Base-by-base conservation (phyloP, 2,113 vertebrate species). In the Tetrax tetrax region DNA sequence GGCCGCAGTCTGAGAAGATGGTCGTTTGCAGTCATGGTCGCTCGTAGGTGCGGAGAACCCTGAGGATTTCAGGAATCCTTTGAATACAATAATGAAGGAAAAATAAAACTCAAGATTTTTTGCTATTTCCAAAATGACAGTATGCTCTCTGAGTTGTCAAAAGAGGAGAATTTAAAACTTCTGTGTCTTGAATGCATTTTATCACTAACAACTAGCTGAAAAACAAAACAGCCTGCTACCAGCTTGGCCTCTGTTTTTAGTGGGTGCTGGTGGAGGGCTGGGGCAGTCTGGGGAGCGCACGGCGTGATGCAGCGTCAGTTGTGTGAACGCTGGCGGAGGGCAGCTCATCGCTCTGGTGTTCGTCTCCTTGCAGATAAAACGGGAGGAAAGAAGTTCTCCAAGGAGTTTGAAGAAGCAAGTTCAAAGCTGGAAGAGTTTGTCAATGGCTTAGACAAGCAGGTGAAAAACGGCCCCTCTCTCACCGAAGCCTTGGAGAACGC, bases 401-500 rank as follows among this genome's bases (percentile, higher is more conserved):
- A 99, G 94, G 99, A 99, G 96, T 99, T 99, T 78, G 99, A 99
- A 87, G 99, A 99, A 27, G 99, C 99, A 4, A 99, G 99, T 47
- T 97, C 98, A 37, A 99, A 99, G 92, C 97, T 99, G 75, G 99
- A 99, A 93, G 99, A 99, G 72, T 99, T 99, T 93, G 99, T 99
- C 25, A 98, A 98, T 63, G 99, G 99, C 83, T 96, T 99, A 72
- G 99, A 99, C 95, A 98, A 98, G 56, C 99, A 99, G 37, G 98
- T 99, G 97, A 98, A 99, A 82, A 98, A 98, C 0, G 98, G 98
- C 17, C 99, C 99, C 24, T 97, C 98, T 3, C 97, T 99, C 43
- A 98, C 99, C 3, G 99, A 99, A 86, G 98, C 98, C 24, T 94
- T 99, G 85, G 99, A 99, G 95, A 99, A 99, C 4, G 99, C 99